Percentiles rank a stretch among this genome's conserved stretches.
Evolutionary conservation across 2,797 vertebrate genomes (phyloP).

Genomic region (Dermochelys coriacea): DNA sequence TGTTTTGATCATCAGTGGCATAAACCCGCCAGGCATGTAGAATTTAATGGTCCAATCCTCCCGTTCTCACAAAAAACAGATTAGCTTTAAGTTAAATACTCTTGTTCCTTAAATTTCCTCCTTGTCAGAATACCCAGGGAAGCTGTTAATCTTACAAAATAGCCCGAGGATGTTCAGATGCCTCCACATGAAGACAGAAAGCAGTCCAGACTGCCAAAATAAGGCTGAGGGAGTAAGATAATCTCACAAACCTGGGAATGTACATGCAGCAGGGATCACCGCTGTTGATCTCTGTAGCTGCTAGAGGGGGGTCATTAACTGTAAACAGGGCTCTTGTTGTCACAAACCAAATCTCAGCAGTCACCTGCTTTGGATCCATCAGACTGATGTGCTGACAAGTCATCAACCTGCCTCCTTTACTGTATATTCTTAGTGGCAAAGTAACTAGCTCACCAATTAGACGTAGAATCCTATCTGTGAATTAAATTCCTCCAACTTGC

Average conservation of each 20-base stretch:
- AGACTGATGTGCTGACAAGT: background rate
- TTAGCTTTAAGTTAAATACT: constrained; percentile 81
- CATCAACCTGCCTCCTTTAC: constrained; percentile 9
- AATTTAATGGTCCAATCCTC: constrained; percentile 72
- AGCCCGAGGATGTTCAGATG: constrained; percentile 75
- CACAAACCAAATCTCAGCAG: background rate
- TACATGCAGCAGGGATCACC: background rate
- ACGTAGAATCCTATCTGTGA: background rate
- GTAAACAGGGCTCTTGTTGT: constrained; percentile 4
- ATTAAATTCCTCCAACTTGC: background rate
- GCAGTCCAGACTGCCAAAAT: constrained; percentile 30
- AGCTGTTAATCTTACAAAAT: constrained; percentile 83
- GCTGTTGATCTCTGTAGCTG: constrained; percentile 13
- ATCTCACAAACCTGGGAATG: constrained; percentile 7
- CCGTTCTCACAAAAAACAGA: constrained; percentile 80
- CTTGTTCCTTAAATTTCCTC: constrained; percentile 80
- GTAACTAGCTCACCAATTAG: background rate
- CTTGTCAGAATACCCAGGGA: constrained; percentile 81
- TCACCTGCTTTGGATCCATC: rapidly evolving
- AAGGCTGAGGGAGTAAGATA: constrained; percentile 32
- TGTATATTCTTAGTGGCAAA: constrained; percentile 5
- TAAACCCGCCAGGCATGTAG: constrained; percentile 60
- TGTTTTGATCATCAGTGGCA: constrained; percentile 41
- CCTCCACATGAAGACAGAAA: constrained; percentile 59
- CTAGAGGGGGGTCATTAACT: background rate